Base-by-base conservation (phyloP, 2,797 vertebrate genomes). In the Anisognathus igniventris region DNA sequence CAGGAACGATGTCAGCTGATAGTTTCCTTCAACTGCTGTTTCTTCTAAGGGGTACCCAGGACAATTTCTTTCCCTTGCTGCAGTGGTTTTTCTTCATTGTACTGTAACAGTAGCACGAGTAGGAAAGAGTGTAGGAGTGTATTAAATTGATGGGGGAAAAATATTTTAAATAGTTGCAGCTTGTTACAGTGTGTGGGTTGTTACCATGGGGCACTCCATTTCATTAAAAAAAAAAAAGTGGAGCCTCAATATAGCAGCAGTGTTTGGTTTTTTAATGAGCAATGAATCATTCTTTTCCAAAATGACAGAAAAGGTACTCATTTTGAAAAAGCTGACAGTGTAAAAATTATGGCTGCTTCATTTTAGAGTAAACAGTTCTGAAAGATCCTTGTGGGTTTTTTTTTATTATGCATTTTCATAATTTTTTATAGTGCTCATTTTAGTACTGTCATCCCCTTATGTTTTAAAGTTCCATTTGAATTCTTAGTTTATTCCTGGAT, bases 81-180 rank as follows among this genome's bases (percentile, higher is more conserved):
- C 51, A 53, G 56, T 84, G 68, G 54, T 25, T 75, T 88, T 86
- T 70, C 45, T 86, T 68, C 0, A 0, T 78, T 77, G 22, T 74
- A 31, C 18, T 79, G 33, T 53, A 64, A 73, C 42, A 56, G 58
- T 60, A 84, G 68, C 60, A 66, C 0, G 13, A 76, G 64, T 84
- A 81, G 66, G 50, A 79, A 77, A 87, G 87, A 40, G 67, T 73
- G 86, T 95, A 73, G 90, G 86, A 76, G 70, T 92, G 25, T 77
- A 88, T 92, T 67, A 91, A 95, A 83, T 85, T 80, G 33, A 79
- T 81, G 92, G 88, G 89, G 80, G 77, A 95, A 90, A 93, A 95
- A 76, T 92, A 88, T 64, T 83, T 94, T 94, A 90, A 94, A 75
- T 95, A 92, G 90, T 86, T 95, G 58, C 56, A 90, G 64, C 86